Base-by-base conservation (phyloP, 2,888 invertebrate species). In the Apodemia mormo region DNA sequence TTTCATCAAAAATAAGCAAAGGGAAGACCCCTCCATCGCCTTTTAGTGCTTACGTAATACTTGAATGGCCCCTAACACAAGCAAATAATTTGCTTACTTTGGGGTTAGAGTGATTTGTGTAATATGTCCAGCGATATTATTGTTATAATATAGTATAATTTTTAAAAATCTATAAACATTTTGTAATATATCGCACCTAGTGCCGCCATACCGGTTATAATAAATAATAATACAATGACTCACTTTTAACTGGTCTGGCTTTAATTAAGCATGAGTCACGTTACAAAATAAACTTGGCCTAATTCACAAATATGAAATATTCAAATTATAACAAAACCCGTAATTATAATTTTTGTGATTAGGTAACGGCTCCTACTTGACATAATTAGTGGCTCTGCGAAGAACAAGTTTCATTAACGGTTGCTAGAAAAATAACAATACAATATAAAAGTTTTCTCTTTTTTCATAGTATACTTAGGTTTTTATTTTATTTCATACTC, bases 331-430 rank as follows among this genome's bases (percentile, higher is more conserved):
- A 29, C 29, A 61, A 33, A 58, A 61, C 33, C 10, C 14, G 12
- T 14, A 33, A 14, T 61, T 61, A 33, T 61, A 61, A 33, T 61
- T 37, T 61, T 61, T 37, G 14, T 33, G 33, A 61, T 61, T 58
- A 58, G 30, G 58, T 30, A 58, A 37, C 52, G n/a, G n/a, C 52
- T n/a, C 7, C 6, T 12, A n/a, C 52, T 52, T 52, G 52, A 52
- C 52, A n/a, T 52, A 52, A n/a, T 52, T 52, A n/a, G 52, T 52
- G 7, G n/a, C 14, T 52, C n/a, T 52, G n/a, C 6, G n/a, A n/a
- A 52, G 52, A n/a, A n/a, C 52, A n/a, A n/a, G 52, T 52, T 49
- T 14, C 12, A 12, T 45, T 45, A 45, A 45, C 45, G 45, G 45
- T 45, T 4, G 45, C 45, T 45, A 12, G 45, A 43, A 12, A 45